Evolutionary conservation across 2,888 invertebrate genomes (phyloP).

Genomic region (Pristionchus arcanus): DNA sequence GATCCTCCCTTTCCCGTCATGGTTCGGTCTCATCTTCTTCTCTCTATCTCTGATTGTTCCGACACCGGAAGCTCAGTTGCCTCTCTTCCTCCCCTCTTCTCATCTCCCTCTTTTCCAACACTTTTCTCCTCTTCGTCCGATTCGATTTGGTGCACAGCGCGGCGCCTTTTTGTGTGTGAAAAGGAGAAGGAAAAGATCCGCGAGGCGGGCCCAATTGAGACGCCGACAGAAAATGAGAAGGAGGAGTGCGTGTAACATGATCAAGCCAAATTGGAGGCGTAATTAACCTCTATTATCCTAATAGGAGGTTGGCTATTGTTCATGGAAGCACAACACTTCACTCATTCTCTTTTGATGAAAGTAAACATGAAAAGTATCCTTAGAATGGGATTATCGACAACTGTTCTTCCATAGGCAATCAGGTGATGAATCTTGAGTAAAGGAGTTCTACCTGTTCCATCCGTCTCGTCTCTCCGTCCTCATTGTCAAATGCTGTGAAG

Average conservation of each 20-base stretch:
- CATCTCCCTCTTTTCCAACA: not conserved
- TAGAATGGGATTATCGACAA: no score
- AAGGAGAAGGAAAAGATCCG: constrained; percentile 8
- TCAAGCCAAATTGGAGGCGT: no score
- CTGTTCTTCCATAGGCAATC: no score
- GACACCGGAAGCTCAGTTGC: constrained; percentile 9
- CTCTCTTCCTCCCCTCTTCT: not conserved
- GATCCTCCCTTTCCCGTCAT: not conserved
- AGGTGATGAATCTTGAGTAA: no score
- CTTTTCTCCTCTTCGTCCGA: constrained; percentile 6
- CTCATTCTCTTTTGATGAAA: no score
- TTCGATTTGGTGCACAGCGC: constrained; percentile 35
- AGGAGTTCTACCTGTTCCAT: constrained; percentile 59
- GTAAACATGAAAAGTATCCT: no score
- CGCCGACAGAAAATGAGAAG: not conserved
- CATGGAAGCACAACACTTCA: no score
- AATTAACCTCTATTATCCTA: no score
- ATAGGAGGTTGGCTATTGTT: no score
- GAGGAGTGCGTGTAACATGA: not conserved
- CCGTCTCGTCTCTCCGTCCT: constrained; percentile 59
- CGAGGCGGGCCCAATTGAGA: not conserved
- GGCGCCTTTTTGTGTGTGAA: constrained; percentile 11
- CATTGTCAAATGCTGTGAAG: constrained; percentile 69
- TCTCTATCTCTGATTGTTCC: constrained; percentile 3
- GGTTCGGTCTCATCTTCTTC: not conserved